Conservation (phyloP, 2,888 invertebrate species). For the Coenonympha glycerion region DNA sequence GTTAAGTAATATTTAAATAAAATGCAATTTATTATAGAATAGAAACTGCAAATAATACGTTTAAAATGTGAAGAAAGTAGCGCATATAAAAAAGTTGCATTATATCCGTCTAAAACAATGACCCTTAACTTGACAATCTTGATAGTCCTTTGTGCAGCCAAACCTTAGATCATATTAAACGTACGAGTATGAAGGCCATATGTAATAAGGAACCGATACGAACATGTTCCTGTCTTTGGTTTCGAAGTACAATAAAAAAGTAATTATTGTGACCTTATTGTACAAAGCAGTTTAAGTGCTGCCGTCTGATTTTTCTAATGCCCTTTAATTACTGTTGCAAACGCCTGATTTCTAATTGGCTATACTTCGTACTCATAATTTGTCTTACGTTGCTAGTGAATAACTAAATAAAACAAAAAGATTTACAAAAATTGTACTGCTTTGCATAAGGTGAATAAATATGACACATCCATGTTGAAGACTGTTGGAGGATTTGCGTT, state of each 20-base stretch:
- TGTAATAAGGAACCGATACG: conserved; percentile 18
- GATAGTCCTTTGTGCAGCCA: background rate
- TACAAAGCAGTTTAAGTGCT: background rate
- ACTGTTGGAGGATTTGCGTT: too few relatives aligned
- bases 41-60: too few relatives aligned
- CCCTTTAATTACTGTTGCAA: background rate
- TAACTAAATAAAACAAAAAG: too few relatives aligned
- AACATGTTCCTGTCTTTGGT: conserved; percentile 10
- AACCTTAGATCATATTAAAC: conserved; percentile 9
- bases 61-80: background rate
- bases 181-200: conserved; percentile 16
- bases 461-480: too few relatives aligned
- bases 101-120: background rate
- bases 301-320: background rate
- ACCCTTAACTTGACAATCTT: background rate
- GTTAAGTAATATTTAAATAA: too few relatives aligned
- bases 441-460: too few relatives aligned
- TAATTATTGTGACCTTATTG: conserved; percentile 5
- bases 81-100: background rate
- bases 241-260: conserved; percentile 1
- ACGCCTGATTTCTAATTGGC: background rate
- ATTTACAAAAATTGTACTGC: too few relatives aligned
- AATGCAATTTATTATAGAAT: too few relatives aligned
- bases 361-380: too few relatives aligned
- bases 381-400: too few relatives aligned